Base-by-base conservation (phyloP, 2,113 vertebrate species). In the Choloepus hoffmanni region DNA sequence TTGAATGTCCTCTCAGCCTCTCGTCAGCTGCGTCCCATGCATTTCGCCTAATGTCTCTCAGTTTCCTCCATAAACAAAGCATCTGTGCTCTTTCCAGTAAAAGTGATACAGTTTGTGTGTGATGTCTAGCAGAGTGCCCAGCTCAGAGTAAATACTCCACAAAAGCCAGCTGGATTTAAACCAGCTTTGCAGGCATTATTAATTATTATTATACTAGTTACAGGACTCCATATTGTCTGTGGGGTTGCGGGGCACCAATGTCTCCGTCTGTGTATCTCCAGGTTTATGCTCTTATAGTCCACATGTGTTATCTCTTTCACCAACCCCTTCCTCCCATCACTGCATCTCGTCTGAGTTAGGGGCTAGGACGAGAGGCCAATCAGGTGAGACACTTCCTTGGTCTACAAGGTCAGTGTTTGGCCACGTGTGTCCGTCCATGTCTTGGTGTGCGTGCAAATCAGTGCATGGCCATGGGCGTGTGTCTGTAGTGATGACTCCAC, bases 41-140 rank as follows among this genome's bases (percentile, higher is more conserved):
- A 23, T 30, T 26, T 45, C 19, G 10, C n/a, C 40, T 10, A 14
- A 19, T 0, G 2, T 33, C 48, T 48, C 23, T 30, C 0, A 0
- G 36, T 48, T 53, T 23, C 26, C 50, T 68, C 63, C 14, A 6
- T 4, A 7, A 36, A 6, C 2, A 9, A 36, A 62, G 21, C 23
- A 21, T 7, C 43, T 12, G 0, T 50, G 55, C 60, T 68, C 86
- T 55, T 43, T 60, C 84, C 63, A 33, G 63, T 72, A 33, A 88
- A 77, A 76, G 48, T 2, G n/a, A 94, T 72, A 67, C 0, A 1
- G 23, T 21, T 3, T 4, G 26, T 50, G 26, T 18, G 73, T 77
- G 45, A 43, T 15, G 23, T 23, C 65, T 82, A 65, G 78, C 40
- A 62, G 50, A 50, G 7, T 4, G 28, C 40, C 45, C 13, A 68